These are phyloP conservation scores for Caenorhabditis sp. DNA, from an alignment of 2,888 invertebrate genomes.

Conservation along the genomic window DNA sequence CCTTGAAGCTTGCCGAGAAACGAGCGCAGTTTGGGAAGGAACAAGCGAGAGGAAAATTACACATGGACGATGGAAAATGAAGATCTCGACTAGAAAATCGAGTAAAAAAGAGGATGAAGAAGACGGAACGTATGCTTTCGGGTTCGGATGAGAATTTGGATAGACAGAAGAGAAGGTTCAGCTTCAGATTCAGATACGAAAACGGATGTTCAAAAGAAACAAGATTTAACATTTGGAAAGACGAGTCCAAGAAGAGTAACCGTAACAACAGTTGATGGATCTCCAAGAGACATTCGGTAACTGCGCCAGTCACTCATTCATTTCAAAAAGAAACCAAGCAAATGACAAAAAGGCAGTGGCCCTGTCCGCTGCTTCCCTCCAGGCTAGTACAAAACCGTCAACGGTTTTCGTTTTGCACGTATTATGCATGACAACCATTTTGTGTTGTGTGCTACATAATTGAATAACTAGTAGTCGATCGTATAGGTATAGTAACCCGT, in stretches of 20 bases:
- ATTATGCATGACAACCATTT: constrained; percentile 47
- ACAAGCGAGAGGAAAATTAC: constrained; percentile 31
- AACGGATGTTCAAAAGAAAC: not conserved
- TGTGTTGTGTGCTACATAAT: constrained; percentile 49
- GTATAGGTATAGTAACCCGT: not conserved
- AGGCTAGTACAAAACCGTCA: constrained; percentile 58
- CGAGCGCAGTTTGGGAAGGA: not conserved
- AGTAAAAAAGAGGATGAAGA: not conserved
- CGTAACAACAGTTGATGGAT: constrained; percentile 30
- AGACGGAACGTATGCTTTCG: not conserved
- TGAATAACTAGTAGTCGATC: constrained; percentile 43
- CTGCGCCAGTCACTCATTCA: too few relatives aligned
- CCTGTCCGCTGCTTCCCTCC: too few relatives aligned
- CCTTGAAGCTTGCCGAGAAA: constrained; percentile 21
- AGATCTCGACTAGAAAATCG: too few relatives aligned
- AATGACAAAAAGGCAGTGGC: too few relatives aligned
- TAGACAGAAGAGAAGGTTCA: too few relatives aligned
- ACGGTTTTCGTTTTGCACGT: constrained; percentile 43
- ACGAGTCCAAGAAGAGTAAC: not conserved
- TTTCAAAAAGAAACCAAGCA: too few relatives aligned
- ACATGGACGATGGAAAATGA: constrained; percentile 45
- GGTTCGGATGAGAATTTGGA: not conserved
- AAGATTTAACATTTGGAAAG: not conserved
- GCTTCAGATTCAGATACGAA: not conserved
- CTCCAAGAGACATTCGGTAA: constrained; percentile 52